phyloP scores from a whole-genome alignment of 1,140 invertebrate species.

The Drosophila santomea region DNA sequence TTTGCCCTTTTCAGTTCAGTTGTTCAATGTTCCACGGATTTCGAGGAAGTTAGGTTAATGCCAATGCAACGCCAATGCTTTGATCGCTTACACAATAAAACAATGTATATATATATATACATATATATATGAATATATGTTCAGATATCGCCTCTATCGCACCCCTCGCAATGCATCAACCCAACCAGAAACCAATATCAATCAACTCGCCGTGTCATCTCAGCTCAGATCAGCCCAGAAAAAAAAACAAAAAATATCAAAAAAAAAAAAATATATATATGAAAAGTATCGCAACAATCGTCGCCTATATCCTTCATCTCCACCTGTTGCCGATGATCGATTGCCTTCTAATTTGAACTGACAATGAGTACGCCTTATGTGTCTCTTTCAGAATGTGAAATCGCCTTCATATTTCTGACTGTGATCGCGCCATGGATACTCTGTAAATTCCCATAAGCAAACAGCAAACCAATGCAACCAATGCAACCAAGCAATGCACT shows the following conservation, averaged over 20 bases:
- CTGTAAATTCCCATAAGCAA: constrained; percentile 74
- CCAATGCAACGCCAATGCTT: constrained; percentile 43
- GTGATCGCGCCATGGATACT: constrained; percentile 84
- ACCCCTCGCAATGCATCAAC: constrained; percentile 62
- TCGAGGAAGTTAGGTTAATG: constrained; percentile 33
- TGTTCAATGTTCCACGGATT: constrained; percentile 41
- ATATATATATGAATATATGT: constrained; percentile 14
- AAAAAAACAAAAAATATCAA: constrained; percentile 19
- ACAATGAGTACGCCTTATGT: constrained; percentile 83
- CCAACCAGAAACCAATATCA: constrained; percentile 54
- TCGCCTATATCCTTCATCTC: constrained; percentile 49
- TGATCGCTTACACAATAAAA: constrained; percentile 49
- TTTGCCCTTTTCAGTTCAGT: constrained; percentile 44
- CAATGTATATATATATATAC: constrained; percentile 27
- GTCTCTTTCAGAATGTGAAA: constrained; percentile 85
- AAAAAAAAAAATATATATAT: constrained; percentile 5
- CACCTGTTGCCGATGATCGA: constrained; percentile 75
- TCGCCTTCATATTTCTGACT: constrained; percentile 84
- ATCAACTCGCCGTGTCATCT: constrained; percentile 50
- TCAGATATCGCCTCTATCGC: constrained; percentile 41
- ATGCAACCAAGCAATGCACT: constrained; percentile 60
- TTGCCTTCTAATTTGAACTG: constrained; percentile 78
- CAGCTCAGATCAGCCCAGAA: constrained; percentile 43
- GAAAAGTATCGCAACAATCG: constrained; percentile 32
- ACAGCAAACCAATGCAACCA: constrained; percentile 37